Conservation (phyloP, 2,113 vertebrate species). For the Cyanoderma ruficeps region DNA sequence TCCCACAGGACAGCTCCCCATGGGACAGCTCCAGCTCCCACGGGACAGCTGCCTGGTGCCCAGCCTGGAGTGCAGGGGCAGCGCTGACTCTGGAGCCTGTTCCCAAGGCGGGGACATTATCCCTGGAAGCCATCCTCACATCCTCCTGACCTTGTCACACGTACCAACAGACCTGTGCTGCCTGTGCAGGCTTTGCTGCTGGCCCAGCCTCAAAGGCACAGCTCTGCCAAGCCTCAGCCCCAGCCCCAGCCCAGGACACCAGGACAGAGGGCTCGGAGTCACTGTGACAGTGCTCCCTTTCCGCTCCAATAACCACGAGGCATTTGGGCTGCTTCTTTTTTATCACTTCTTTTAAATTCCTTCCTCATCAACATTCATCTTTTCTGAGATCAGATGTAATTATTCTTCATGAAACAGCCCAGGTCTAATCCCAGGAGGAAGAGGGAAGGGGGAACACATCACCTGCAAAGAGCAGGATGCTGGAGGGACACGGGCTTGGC, state of each 20-base stretch:
- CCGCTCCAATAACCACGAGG: slow-evolving; percentile 34
- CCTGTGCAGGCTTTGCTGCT: background rate
- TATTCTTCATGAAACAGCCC: slow-evolving; percentile 23
- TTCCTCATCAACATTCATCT: slow-evolving; percentile 28
- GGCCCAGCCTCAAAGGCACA: background rate
- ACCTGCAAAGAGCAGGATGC: background rate
- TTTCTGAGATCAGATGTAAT: slow-evolving; percentile 27
- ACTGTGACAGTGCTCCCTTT: slow-evolving; percentile 48
- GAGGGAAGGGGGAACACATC: background rate
- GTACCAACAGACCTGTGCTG: background rate
- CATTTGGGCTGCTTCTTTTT: background rate
- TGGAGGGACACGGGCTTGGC: background rate
- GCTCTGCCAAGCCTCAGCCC: background rate
- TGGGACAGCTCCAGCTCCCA: background rate
- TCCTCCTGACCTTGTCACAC: background rate
- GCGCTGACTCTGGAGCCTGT: background rate
- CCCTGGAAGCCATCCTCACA: background rate
- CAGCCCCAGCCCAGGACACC: background rate
- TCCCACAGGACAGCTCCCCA: too few species aligned
- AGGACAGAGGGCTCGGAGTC: background rate
- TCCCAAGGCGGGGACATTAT: background rate
- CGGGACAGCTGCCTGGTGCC: background rate
- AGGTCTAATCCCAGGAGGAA: slow-evolving; percentile 4
- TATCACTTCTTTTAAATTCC: slow-evolving; percentile 45
- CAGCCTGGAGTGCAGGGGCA: background rate